Percentiles rank a stretch among this genome's conserved stretches.
These are phyloP conservation scores for Selenia dentaria DNA, from an alignment of 2,888 invertebrate species.

Conservation along the genomic window DNA sequence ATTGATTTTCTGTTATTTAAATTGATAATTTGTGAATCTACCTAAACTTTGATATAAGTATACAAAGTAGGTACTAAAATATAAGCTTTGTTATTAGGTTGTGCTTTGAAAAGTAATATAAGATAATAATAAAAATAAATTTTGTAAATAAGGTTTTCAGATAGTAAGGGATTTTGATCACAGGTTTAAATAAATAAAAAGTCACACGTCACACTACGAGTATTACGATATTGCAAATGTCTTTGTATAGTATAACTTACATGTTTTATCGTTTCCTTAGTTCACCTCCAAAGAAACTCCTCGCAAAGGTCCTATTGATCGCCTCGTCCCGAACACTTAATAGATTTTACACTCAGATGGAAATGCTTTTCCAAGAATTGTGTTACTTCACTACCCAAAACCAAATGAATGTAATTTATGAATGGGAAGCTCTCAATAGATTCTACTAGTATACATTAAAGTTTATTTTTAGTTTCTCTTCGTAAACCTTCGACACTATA, in stretches of 20 bases:
- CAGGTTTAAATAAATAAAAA: no score
- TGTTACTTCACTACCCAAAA: slow-evolving; percentile 64
- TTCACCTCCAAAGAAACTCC: slow-evolving; percentile 11
- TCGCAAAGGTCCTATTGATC: slow-evolving; percentile 33
- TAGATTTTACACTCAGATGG: slow-evolving; percentile 24
- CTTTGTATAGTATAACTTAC: slow-evolving; percentile 31
- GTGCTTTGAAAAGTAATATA: no score
- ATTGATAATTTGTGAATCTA: no score
- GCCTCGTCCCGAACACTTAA: slow-evolving; percentile 24
- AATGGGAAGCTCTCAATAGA: slow-evolving; percentile 67
- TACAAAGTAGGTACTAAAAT: no score
- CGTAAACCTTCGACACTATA: slow-evolving; percentile 33
- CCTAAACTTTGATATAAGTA: no score
- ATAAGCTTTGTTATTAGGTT: no score
- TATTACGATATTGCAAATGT: no score
- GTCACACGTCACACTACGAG: no score
- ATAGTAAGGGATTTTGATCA: no score
- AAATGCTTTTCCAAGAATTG: slow-evolving; percentile 47
- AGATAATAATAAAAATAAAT: no score
- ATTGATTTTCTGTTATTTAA: no score
- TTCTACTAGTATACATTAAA: slow-evolving; percentile 54
- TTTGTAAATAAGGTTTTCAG: no score
- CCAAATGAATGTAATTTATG: slow-evolving; percentile 75
- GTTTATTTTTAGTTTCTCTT: slow-evolving; percentile 67
- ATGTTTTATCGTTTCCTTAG: slow-evolving; percentile 26